Percentiles rank a stretch among this genome's conserved stretches.
phyloP scores from a whole-genome alignment of 2,113 vertebrate species.

The Cyprinodon tularosa region DNA sequence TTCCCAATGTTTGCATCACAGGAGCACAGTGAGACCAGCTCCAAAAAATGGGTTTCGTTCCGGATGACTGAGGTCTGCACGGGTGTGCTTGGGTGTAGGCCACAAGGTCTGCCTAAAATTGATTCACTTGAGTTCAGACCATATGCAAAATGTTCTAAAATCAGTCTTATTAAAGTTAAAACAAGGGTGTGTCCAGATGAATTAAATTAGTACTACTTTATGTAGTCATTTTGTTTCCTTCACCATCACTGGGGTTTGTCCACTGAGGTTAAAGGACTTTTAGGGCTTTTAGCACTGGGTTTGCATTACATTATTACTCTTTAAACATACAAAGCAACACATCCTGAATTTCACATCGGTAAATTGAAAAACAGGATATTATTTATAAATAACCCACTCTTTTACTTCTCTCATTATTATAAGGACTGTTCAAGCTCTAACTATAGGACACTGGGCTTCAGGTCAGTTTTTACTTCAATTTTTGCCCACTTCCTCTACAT shows the following conservation, averaged over 20 bases:
- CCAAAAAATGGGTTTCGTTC: too few relatives aligned
- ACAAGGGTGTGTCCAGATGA: too few relatives aligned
- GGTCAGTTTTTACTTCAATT: slow-evolving; percentile 52
- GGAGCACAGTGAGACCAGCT: too few relatives aligned
- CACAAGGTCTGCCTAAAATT: too few relatives aligned
- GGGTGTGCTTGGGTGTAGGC: too few relatives aligned
- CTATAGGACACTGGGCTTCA: slow-evolving; percentile 26
- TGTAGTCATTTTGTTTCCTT: background rate
- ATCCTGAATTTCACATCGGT: background rate
- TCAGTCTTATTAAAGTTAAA: too few relatives aligned
- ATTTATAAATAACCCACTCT: background rate
- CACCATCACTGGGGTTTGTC: background rate
- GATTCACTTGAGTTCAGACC: too few relatives aligned
- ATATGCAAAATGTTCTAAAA: too few relatives aligned
- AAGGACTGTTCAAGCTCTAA: background rate
- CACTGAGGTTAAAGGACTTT: background rate
- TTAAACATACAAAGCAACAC: background rate
- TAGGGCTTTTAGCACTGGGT: background rate
- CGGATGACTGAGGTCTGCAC: too few relatives aligned
- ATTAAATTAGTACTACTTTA: too few relatives aligned
- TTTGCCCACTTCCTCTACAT: slow-evolving; percentile 67
- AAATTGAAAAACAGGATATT: background rate
- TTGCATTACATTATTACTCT: background rate
- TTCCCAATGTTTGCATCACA: too few relatives aligned
- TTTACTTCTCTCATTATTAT: background rate